Conservation (phyloP, 2,113 vertebrate genomes). For the Peromyscus californicus region DNA sequence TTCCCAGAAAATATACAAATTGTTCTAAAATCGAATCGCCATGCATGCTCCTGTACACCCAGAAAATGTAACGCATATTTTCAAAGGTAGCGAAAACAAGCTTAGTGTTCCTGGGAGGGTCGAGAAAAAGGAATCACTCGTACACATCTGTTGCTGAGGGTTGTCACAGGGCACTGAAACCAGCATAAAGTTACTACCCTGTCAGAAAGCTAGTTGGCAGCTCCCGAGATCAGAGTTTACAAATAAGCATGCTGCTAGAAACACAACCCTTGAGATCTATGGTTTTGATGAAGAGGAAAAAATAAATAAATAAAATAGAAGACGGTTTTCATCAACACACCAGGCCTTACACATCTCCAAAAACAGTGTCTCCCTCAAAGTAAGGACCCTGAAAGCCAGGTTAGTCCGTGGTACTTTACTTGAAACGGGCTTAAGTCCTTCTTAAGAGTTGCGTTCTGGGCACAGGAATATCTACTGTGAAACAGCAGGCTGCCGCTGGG, state of each 20-base stretch:
- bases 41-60: not conserved
- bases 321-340: slow-evolving; percentile 17
- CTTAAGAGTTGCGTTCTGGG: not conserved
- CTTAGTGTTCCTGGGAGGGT: not conserved
- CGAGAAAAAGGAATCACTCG: not conserved
- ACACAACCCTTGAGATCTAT: not conserved
- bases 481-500: not conserved
- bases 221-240: not conserved
- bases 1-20: slow-evolving; percentile 37
- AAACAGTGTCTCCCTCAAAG: slow-evolving; percentile 2
- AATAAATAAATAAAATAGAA: not conserved
- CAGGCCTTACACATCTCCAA: slow-evolving; percentile 14
- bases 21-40: slow-evolving; percentile 59
- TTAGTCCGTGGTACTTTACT: not conserved
- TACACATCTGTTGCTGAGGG: not conserved
- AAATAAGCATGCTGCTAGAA: slow-evolving; percentile 41
- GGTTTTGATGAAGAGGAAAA: not conserved
- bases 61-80: slow-evolving; percentile 38
- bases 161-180: slow-evolving; percentile 20
- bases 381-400: not conserved
- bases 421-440: not conserved
- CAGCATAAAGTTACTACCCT: not conserved
- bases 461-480: not conserved
- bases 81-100: slow-evolving; percentile 11
- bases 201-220: slow-evolving; percentile 35